Evolutionary conservation across 1,140 invertebrate genomes (phyloP).

Genomic region (Conus ventricosus): DNA sequence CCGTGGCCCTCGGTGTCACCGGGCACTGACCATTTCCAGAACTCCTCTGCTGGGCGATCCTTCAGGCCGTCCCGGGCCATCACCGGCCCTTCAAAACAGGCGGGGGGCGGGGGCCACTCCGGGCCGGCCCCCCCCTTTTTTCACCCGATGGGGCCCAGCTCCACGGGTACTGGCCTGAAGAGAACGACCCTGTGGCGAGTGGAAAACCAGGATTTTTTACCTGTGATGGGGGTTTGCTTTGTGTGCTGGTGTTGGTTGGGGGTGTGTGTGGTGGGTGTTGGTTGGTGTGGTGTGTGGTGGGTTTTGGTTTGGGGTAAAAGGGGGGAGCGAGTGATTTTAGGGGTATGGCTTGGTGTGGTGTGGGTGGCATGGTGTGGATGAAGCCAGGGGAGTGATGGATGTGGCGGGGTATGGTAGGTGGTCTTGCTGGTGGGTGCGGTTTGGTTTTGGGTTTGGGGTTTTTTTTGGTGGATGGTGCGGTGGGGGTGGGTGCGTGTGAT

Average conservation of each 20-base stretch:
- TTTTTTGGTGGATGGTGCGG: neutral
- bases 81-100: slow-evolving; percentile 72
- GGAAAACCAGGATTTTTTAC: no score
- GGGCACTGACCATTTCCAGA: slow-evolving; percentile 69
- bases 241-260: no score
- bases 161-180: slow-evolving; percentile 72
- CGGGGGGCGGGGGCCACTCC: slow-evolving; percentile 70
- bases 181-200: neutral
- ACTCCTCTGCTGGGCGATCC: slow-evolving; percentile 62
- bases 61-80: slow-evolving; percentile 71
- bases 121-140: slow-evolving; percentile 63
- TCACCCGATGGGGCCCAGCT: slow-evolving; percentile 68
- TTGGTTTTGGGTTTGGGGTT: neutral
- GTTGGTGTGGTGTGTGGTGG: no score
- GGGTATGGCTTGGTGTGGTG: no score
- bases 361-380: no score
- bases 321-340: no score
- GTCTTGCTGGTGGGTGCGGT: no score
- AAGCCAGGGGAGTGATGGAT: no score
- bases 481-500: neutral
- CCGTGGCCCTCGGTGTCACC: neutral
- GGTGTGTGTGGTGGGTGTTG: no score
- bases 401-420: no score
- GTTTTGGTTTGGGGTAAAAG: no score
- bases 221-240: no score